Evolutionary conservation across 2,888 invertebrate genomes (phyloP), one percentile per base, ranked within the genome.

Genomic region (Cosmopolites sordidus): DNA sequence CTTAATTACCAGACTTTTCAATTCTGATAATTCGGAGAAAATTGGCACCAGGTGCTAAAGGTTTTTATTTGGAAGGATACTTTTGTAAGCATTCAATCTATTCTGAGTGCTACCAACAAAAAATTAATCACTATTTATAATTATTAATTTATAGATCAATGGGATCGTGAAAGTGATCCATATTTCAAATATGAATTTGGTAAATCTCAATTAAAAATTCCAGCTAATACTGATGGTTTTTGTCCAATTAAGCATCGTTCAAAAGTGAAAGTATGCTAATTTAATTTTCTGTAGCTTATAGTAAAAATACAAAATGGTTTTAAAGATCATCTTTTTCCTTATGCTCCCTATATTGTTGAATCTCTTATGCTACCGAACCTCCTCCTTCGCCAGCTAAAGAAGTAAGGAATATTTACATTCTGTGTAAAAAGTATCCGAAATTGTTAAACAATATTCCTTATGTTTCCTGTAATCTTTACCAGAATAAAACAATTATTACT

Each of bases 41-140:
- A 76, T 99, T 99, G 99, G 97, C 96, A 1, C 99, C 99, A 0
- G 93, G 90, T 11, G 98, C 98, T 0, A 83, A 85, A 62, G 86
- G 84, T 54, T 71, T 99, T 27, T 95, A 86, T 70, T 78, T 99
- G 14, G 85, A 92, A 50, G 99, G 99, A 69, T 97, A 98, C 66
- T 99, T 99, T 69, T 98, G 96, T 97, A 78, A 79, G 87, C 18
- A 40, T 40, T 33, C 4, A 16, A 22, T 39, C 9, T 27, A 18
- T 5, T 43, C 4, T 18, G 4, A n/a, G 17, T 22, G 8, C 22
- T n/a, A n/a, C n/a, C n/a, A n/a, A n/a, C n/a, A n/a, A 22, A 8
- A 4, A 3, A 37, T 29, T 42, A 30, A 46, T 18, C 33, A 11
- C 8, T 33, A 9, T 9, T 16, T 38, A 27, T 45, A 15, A 37